phyloP scores from a whole-genome alignment of 2,113 vertebrate genomes.

The Petrocephalus zakoni region DNA sequence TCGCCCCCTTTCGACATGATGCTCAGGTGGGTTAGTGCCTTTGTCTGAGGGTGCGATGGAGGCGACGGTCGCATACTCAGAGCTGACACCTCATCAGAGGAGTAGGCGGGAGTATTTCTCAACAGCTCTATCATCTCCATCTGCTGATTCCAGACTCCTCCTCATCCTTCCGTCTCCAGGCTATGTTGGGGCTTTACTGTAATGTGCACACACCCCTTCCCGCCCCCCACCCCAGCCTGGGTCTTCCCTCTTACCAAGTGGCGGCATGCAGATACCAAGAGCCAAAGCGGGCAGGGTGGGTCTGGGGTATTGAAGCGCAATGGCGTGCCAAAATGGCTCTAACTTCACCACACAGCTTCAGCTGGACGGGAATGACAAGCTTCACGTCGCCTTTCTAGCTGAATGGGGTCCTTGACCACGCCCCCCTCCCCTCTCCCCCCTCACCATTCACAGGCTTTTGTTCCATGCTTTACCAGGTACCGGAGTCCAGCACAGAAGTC shows the following conservation, averaged over 20 bases:
- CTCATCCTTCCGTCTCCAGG: conserved; percentile 60
- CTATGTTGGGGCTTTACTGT: conserved; percentile 37
- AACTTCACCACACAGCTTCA: conserved; percentile 15
- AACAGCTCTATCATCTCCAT: conserved; percentile 60
- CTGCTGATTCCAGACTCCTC: conserved; percentile 58
- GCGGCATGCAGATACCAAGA: conserved; percentile 43
- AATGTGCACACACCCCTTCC: conserved; percentile 3
- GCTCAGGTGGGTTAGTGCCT: not conserved
- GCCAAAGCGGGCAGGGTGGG: conserved; percentile 36
- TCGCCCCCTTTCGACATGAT: not conserved
- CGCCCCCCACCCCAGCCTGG: conserved; percentile 34
- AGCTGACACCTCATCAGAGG: conserved; percentile 30
- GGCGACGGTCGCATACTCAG: conserved; percentile 12
- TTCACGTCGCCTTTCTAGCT: conserved; percentile 26
- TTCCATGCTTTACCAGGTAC: not conserved
- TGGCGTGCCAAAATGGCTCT: conserved; percentile 25
- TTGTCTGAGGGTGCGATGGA: conserved; percentile 21
- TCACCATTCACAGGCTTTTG: not conserved
- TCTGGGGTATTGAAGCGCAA: conserved; percentile 18
- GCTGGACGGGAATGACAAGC: conserved; percentile 29
- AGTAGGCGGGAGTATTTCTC: conserved; percentile 45
- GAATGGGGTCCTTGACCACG: conserved; percentile 18
- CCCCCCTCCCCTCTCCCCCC: not conserved
- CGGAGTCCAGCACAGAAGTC: conserved; percentile 7
- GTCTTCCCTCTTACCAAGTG: conserved; percentile 60